phyloP scores from a whole-genome alignment of 2,888 invertebrate genomes.

The Chloroclysta siterata region DNA sequence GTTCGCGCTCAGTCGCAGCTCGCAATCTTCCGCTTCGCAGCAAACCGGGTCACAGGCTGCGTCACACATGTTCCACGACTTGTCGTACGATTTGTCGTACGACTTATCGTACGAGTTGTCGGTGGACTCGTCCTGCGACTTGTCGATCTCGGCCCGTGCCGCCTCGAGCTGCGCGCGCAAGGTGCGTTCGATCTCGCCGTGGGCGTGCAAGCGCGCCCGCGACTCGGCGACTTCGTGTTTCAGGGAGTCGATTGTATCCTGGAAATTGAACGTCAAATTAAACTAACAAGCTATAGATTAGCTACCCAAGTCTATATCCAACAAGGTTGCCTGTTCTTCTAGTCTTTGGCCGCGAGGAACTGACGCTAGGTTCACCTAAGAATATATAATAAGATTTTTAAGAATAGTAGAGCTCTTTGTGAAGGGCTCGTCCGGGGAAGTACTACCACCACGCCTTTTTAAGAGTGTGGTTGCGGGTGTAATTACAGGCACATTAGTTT shows the following conservation, averaged over 20 bases:
- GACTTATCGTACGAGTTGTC: slow-evolving; percentile 49
- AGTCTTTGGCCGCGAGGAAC: too few species aligned
- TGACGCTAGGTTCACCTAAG: too few species aligned
- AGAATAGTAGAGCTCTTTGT: too few species aligned
- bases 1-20: slow-evolving; percentile 64
- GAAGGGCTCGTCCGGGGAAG: too few species aligned
- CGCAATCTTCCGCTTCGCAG: slow-evolving; percentile 71
- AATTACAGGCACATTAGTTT: too few species aligned
- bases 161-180: slow-evolving; percentile 78
- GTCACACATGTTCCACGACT: slow-evolving; percentile 66
- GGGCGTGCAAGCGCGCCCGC: slow-evolving; percentile 73
- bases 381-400: too few species aligned
- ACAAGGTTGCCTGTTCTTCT: too few species aligned
- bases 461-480: too few species aligned
- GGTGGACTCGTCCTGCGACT: slow-evolving; percentile 41
- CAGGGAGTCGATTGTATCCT: slow-evolving; percentile 78
- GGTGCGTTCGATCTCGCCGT: slow-evolving; percentile 78
- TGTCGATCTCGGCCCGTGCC: slow-evolving; percentile 65
- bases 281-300: background rate
- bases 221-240: slow-evolving; percentile 80
- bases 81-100: slow-evolving; percentile 51
- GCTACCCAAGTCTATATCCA: too few species aligned
- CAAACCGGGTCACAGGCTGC: slow-evolving; percentile 78
- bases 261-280: slow-evolving; percentile 34
- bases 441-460: too few species aligned